phyloP scores from a whole-genome alignment of 2,797 vertebrate genomes.

The Triplophysa yarkandensis region DNA sequence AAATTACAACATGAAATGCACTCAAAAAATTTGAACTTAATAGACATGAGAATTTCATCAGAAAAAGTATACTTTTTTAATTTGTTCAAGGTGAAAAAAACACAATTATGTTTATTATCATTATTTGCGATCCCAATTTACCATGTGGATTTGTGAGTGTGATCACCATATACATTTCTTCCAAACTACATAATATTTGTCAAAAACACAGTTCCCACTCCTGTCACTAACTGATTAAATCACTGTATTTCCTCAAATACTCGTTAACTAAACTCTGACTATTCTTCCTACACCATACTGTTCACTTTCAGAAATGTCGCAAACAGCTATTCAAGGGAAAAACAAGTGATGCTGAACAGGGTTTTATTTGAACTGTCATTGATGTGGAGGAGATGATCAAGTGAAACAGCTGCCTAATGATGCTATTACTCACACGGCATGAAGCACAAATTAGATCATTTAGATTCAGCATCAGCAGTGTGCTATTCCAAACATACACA shows the following conservation, averaged over 20 bases:
- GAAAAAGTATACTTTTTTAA: no score
- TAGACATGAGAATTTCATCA: no score
- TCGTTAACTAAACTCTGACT: slow-evolving; percentile 25
- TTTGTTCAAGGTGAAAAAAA: no score
- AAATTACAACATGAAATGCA: no score
- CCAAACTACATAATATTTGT: no score
- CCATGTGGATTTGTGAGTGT: no score
- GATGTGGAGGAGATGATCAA: slow-evolving; percentile 29
- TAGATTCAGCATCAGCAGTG: not conserved
- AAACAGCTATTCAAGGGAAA: slow-evolving; percentile 40
- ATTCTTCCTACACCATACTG: not conserved
- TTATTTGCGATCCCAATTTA: no score
- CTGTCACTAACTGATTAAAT: slow-evolving; percentile 42
- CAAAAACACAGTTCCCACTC: not conserved
- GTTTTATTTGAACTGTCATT: slow-evolving; percentile 14
- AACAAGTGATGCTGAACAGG: not conserved
- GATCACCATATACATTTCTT: no score
- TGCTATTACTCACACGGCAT: slow-evolving; percentile 21
- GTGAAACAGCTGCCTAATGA: slow-evolving; percentile 16
- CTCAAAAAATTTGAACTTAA: no score
- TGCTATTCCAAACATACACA: slow-evolving; percentile 11
- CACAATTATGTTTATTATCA: no score
- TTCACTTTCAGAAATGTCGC: slow-evolving; percentile 32
- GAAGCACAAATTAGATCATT: not conserved
- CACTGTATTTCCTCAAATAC: slow-evolving; percentile 21